phyloP scores from a whole-genome alignment of 2,888 invertebrate genomes.

The Masnerella sp. region DNA sequence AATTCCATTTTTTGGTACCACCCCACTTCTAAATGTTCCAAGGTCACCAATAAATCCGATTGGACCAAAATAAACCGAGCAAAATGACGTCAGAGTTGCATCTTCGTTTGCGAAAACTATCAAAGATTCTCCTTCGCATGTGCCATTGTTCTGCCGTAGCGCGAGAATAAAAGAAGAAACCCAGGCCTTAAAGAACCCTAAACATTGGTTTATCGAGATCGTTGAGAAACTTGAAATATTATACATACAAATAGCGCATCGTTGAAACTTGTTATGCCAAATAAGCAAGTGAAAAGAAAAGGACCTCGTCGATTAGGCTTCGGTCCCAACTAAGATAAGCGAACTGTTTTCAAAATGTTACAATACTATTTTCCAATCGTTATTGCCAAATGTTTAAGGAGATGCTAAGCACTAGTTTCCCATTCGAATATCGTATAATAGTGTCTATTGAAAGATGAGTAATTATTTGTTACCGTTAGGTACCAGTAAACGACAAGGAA shows the following conservation, averaged over 20 bases:
- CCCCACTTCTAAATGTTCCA: no score
- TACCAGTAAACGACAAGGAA: no score
- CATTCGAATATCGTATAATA: slow-evolving; percentile 23
- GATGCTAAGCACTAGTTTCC: slow-evolving; percentile 35
- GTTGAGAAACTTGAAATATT: slow-evolving; percentile 28
- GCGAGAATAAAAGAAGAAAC: slow-evolving; percentile 33
- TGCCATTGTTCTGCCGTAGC: slow-evolving; percentile 33
- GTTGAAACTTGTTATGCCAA: slow-evolving; percentile 47
- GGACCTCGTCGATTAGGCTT: no score
- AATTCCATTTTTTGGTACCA: no score
- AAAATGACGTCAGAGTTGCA: slow-evolving; percentile 3
- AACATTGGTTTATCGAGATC: slow-evolving; percentile 21
- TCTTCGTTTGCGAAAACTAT: not conserved
- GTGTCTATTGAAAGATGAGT: slow-evolving; percentile 14
- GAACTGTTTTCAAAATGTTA: slow-evolving; percentile 40
- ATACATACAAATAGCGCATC: slow-evolving; percentile 24
- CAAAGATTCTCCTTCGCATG: slow-evolving; percentile 2
- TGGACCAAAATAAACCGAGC: no score
- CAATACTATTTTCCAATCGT: slow-evolving; percentile 42
- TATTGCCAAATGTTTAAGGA: slow-evolving; percentile 41
- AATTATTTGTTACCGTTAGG: slow-evolving; percentile 32
- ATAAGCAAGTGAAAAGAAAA: no score
- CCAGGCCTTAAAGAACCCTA: slow-evolving; percentile 42
- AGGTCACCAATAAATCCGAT: no score
- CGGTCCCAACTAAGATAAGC: slow-evolving; percentile 12